These are phyloP conservation scores for Drosophila ercepeae DNA, from an alignment of 1,140 invertebrate species.

Conservation along the genomic window DNA sequence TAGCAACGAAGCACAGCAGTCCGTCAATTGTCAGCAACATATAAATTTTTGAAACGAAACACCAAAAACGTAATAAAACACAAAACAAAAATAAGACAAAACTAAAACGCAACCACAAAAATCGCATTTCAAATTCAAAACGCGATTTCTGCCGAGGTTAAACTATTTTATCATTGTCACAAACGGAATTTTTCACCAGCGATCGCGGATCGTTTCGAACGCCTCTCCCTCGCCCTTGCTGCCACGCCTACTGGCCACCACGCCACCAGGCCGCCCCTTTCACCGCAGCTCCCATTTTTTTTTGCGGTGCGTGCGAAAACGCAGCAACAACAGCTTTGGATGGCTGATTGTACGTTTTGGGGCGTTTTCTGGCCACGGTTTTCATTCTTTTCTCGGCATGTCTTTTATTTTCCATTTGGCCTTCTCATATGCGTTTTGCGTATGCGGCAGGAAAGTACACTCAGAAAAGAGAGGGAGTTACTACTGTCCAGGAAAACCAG, in stretches of 20 bases:
- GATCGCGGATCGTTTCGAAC: slow-evolving; percentile 51
- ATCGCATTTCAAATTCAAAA: slow-evolving; percentile 81
- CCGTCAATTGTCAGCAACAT: slow-evolving; percentile 46
- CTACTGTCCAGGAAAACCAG: no score
- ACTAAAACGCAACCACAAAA: slow-evolving; percentile 48
- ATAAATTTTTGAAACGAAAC: slow-evolving; percentile 72
- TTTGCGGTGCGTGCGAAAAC: slow-evolving; percentile 75
- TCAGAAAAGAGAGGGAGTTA: not conserved
- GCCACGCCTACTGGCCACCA: slow-evolving; percentile 27
- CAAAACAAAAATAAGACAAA: slow-evolving; percentile 63
- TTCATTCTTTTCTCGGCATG: slow-evolving; percentile 45
- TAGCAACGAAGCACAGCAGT: slow-evolving; percentile 42
- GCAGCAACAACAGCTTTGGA: slow-evolving; percentile 53
- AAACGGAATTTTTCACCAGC: slow-evolving; percentile 82
- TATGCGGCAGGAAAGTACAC: slow-evolving; percentile 36
- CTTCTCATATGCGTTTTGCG: slow-evolving; percentile 63
- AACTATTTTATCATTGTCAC: slow-evolving; percentile 83
- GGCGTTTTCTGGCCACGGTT: slow-evolving; percentile 78
- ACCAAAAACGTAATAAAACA: slow-evolving; percentile 49
- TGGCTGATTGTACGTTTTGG: slow-evolving; percentile 69
- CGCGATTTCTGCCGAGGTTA: slow-evolving; percentile 79
- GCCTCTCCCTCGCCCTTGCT: slow-evolving; percentile 36
- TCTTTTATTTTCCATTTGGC: slow-evolving; percentile 46
- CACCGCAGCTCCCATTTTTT: slow-evolving; percentile 44
- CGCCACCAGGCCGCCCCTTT: not conserved